Base-by-base conservation (phyloP, 2,113 vertebrate genomes). In the Engraulis encrasicolus region DNA sequence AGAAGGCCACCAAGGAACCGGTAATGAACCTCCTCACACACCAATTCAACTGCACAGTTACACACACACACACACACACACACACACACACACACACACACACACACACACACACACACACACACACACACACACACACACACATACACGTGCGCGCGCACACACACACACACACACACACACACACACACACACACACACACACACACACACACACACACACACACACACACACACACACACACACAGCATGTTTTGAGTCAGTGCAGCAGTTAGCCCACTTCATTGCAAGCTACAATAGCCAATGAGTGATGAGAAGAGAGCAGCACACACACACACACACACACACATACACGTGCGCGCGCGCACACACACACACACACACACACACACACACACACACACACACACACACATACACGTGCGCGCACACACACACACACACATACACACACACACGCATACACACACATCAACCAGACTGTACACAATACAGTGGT, bases 1-100 rank as follows among this genome's bases (percentile, higher is more conserved):
- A 97, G 93, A 98, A 96, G 86, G 82, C 92, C 0, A 89, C 91
- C 78, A 96, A 96, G 90, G 95, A 94, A 0, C 95, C 97, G 94
- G 95, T 95, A 79, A 87, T 37, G n/a, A 0, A 50, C 77, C 58
- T 9, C 9, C 40, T 5, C 40, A 45, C 40, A 45, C 4, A 45
- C 40, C 40, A 45, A 45, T 45, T 45, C 3, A 9, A 45, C 40
- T 45, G 40, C 9, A 45, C 40, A 2, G 0, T 27, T 23, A 31
- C 58, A 6, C 1, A 66, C 58, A 2, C 9, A n/a, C 20, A 27
- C 17, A 23, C 37, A 9, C 17, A 54, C 58, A 7, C 45, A 6
- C 19, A 66, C 2, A 6, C 54, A 34, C 71, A 81, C 48, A 38
- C n/a, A 50, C 15, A 27, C 54, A 66, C 54, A 48, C 31, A 52